Evolutionary conservation across 2,113 vertebrate genomes (phyloP).

Genomic region (Rhadina sibilatrix): DNA sequence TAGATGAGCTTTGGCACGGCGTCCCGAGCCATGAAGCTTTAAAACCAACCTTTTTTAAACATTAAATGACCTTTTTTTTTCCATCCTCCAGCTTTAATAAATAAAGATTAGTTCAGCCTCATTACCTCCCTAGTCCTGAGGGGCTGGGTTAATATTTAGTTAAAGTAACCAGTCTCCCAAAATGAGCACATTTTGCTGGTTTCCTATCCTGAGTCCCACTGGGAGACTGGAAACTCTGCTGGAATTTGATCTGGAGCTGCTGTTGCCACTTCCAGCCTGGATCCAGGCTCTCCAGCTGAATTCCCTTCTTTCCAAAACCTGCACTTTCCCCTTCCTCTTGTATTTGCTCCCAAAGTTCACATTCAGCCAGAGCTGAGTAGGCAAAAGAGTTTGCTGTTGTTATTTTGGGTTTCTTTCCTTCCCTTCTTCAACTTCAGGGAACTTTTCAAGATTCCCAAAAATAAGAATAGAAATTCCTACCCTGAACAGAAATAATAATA

Average conservation of each 20-base stretch:
- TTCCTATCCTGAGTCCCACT: neutral
- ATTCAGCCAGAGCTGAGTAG: neutral
- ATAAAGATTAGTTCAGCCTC: conserved; percentile 63
- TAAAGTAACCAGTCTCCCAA: conserved; percentile 10
- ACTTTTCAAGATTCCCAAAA: neutral
- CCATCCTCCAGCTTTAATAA: conserved; percentile 59
- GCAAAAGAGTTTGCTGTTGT: neutral
- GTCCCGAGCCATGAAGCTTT: conserved; percentile 65
- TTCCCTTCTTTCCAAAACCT: neutral
- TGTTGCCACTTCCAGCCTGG: neutral
- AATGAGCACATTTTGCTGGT: neutral
- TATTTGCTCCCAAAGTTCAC: neutral
- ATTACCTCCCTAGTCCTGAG: conserved; percentile 40
- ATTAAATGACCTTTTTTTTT: conserved; percentile 74
- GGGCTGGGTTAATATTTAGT: conserved; percentile 36
- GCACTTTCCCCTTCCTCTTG: neutral
- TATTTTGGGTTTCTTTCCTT: neutral
- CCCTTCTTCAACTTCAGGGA: neutral
- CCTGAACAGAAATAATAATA: neutral
- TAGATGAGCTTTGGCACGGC: conserved; percentile 57
- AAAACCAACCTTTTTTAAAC: conserved; percentile 68
- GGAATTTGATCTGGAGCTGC: neutral
- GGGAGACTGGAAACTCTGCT: neutral
- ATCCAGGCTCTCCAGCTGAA: neutral
- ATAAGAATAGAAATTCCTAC: neutral